These are phyloP conservation scores for Enteromius viviparus DNA, from an alignment of 2,797 vertebrate genomes.

Conservation along the genomic window DNA sequence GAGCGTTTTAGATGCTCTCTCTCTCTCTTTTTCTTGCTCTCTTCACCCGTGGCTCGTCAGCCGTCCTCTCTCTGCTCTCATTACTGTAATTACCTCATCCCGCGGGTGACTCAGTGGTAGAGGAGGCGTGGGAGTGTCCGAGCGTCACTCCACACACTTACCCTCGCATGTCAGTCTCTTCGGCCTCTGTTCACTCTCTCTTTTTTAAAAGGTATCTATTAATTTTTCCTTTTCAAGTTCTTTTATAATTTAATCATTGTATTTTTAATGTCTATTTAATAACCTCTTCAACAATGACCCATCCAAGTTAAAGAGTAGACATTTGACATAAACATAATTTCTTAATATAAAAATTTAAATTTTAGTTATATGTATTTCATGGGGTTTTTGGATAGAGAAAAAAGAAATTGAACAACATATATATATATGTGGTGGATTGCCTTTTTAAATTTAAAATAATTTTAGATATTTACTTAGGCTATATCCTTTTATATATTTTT, in stretches of 20 bases:
- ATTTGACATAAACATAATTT: not conserved
- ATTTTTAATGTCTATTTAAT: not conserved
- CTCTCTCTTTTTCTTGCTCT: constrained; percentile 10
- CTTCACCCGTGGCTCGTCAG: constrained; percentile 19
- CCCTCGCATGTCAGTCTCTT: constrained; percentile 7
- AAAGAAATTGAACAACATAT: no score
- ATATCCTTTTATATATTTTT: no score
- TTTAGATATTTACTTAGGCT: no score
- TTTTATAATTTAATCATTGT: not conserved
- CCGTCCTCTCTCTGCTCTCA: constrained; percentile 43
- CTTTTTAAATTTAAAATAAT: no score
- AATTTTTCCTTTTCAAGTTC: not conserved
- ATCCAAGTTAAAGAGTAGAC: not conserved
- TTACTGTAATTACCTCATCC: constrained; percentile 61
- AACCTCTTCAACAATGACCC: not conserved
- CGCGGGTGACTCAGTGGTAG: constrained; percentile 53
- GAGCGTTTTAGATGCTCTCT: constrained; percentile 6
- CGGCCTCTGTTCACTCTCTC: not conserved
- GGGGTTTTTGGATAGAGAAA: no score
- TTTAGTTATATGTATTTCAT: no score
- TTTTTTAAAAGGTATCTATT: not conserved
- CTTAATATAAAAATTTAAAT: not conserved
- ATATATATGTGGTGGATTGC: no score
- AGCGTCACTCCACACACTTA: constrained; percentile 37
- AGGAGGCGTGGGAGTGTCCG: constrained; percentile 49